These are phyloP conservation scores for Borostomias antarcticus DNA, from an alignment of 2,797 vertebrate species.

Conservation along the genomic window DNA sequence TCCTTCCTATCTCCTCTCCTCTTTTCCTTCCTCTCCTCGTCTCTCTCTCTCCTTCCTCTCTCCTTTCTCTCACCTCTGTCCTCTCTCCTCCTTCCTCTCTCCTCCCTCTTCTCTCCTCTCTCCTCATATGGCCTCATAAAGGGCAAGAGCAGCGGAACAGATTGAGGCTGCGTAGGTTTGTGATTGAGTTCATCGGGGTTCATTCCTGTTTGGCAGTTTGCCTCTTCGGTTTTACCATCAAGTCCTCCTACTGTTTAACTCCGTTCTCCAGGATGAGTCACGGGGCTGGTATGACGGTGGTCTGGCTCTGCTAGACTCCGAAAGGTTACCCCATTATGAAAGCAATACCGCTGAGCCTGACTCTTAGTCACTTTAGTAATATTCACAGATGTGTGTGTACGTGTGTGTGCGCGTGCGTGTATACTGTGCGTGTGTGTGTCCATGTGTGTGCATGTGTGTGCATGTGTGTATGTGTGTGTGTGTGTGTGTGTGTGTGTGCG, in stretches of 20 bases:
- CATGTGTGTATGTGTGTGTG: conserved; percentile 6
- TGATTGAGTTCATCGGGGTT: conserved; percentile 7
- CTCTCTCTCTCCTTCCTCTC: too few relatives aligned
- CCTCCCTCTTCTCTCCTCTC: background rate
- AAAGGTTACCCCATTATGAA: conserved; percentile 38
- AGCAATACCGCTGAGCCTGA: conserved; percentile 15
- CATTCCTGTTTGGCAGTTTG: background rate
- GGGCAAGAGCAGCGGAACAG: background rate
- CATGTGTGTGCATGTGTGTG: conserved; percentile 5
- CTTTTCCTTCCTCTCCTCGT: too few relatives aligned
- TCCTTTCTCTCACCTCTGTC: too few relatives aligned
- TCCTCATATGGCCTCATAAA: background rate
- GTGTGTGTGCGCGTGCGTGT: too few relatives aligned
- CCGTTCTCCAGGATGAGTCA: conserved; percentile 38
- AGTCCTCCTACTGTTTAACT: conserved; percentile 15
- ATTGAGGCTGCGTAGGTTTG: background rate
- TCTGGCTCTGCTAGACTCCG: conserved; percentile 24
- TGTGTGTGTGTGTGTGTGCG: conserved; percentile 7
- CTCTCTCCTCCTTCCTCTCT: too few relatives aligned
- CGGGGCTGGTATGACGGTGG: conserved; percentile 22
- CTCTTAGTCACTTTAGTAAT: conserved; percentile 10
- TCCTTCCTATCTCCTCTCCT: too few relatives aligned
- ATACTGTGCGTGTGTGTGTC: too few relatives aligned
- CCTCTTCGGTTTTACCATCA: background rate
- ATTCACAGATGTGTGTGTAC: background rate